Evolutionary conservation across 1,140 invertebrate genomes (phyloP), one percentile per base, ranked within the genome.

Genomic region (Formica selysi): DNA sequence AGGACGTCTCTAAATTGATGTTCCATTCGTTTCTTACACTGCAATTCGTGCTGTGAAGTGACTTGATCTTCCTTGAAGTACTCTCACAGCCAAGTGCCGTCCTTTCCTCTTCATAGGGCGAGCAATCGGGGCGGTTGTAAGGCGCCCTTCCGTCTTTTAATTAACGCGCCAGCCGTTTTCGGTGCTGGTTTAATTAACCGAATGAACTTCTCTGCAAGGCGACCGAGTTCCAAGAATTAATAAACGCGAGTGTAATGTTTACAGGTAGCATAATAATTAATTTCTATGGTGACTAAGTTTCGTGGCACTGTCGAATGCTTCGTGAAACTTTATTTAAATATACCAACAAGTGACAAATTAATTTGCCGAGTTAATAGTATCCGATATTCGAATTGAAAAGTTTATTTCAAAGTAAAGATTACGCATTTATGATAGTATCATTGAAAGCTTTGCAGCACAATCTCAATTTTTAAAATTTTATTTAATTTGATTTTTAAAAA

Each of bases 161-260:
- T 78, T 78, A 78, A 78, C 76, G 76, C 61, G 61, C 38, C 61
- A 78, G 61, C 59, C 76, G 76, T 78, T 78, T 78, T 78, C 76
- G 76, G 76, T 78, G 19, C 76, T 44, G 59, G 59, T 78, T 78
- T 78, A 78, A 78, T 78, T 78, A 78, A 78, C 76, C 41, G 26
- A 48, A 26, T 65, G 76, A 78, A 78, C 59, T 78, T 64, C 74
- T 32, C 76, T 65, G 38, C 11, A 38, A 26, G 38, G 22, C 41
- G 19, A 48, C 59, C 61, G 41, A 78, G 38, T 78, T 65, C 41
- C 61, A 65, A 44, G 76, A 78, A 78, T 78, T 78, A 65, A 78
- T 78, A 78, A 78, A 61, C 26, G 59, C 61, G 26, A 78, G 61
- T 76, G 57, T 65, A 48, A 64, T 78, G 76, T 65, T 78, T 65